Percentiles rank a stretch among this genome's conserved stretches.
phyloP scores from a whole-genome alignment of 30 jellyfish, hydroid and myxozoan species.

The Aurelia aurita complex sp. Pacific region DNA sequence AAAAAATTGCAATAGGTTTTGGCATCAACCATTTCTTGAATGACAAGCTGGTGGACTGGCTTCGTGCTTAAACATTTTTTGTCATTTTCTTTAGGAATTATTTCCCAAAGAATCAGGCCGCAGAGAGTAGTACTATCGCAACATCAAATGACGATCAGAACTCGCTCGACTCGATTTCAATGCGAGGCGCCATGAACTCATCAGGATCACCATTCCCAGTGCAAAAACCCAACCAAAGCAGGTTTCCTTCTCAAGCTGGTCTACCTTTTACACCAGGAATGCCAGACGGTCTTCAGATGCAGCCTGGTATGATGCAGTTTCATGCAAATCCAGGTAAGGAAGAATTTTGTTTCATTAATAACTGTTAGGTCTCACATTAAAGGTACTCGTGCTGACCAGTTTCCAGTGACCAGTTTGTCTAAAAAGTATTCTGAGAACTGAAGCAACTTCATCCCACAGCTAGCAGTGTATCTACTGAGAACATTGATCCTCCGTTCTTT shows the following conservation, averaged over 20 bases:
- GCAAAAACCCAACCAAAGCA: slow-evolving; percentile 21
- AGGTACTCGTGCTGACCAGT: too few species aligned
- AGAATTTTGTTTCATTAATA: too few species aligned
- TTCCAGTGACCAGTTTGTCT: too few species aligned
- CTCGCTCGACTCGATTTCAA: slow-evolving; percentile 35
- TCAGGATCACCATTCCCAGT: slow-evolving; percentile 31
- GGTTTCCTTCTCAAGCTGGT: slow-evolving; percentile 56
- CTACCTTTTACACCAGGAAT: slow-evolving; percentile 41
- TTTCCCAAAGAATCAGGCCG: slow-evolving; percentile 87
- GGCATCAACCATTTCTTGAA: too few species aligned
- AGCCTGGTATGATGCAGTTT: slow-evolving; percentile 66
- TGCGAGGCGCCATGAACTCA: slow-evolving; percentile 37
- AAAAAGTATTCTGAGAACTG: too few species aligned
- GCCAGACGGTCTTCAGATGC: slow-evolving; percentile 45
- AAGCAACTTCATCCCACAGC: too few species aligned
- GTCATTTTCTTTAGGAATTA: slow-evolving; percentile 47
- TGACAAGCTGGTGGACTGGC: neutral
- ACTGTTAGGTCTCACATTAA: too few species aligned
- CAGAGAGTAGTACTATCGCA: slow-evolving; percentile 28
- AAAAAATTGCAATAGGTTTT: too few species aligned
- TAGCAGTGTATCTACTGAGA: too few species aligned
- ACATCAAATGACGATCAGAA: slow-evolving; percentile 39
- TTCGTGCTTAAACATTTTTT: neutral
- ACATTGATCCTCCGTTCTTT: too few species aligned
- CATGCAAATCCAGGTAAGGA: slow-evolving; percentile 50